phyloP scores from a whole-genome alignment of 2,113 vertebrate species.

The Cyprinus carpio region DNA sequence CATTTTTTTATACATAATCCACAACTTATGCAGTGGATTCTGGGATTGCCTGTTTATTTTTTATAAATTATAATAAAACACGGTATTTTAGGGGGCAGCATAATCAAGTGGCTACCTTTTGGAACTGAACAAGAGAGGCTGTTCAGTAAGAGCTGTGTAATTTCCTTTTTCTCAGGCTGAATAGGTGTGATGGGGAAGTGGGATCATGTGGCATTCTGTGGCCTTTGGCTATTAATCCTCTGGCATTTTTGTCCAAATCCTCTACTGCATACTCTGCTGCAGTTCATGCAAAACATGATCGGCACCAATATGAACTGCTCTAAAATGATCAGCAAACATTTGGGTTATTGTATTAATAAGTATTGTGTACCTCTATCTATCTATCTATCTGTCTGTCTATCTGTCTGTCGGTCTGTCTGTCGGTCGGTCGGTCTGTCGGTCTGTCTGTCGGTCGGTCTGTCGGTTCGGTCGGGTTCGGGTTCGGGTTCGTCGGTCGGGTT shows the following conservation, averaged over 20 bases:
- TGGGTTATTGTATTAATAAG: not conserved
- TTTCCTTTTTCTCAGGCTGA: slow-evolving; percentile 12
- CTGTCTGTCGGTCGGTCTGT: too few species aligned
- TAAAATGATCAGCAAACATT: not conserved
- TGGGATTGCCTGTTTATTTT: not conserved
- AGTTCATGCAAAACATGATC: not conserved
- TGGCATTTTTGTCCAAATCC: not conserved
- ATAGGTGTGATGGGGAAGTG: slow-evolving; percentile 28
- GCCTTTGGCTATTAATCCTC: slow-evolving; percentile 1
- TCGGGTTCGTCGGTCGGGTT: too few species aligned
- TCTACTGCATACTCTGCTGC: not conserved
- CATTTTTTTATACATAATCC: too few species aligned
- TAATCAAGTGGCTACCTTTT: not conserved
- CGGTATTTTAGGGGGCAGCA: not conserved
- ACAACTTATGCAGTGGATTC: not conserved
- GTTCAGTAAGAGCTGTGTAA: not conserved
- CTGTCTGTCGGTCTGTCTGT: too few species aligned
- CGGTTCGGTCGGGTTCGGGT: too few species aligned
- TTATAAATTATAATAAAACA: not conserved
- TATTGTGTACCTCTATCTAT: too few species aligned
- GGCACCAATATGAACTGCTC: not conserved
- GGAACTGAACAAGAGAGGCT: not conserved
- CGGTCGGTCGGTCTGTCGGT: too few species aligned
- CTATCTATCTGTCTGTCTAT: too few species aligned
- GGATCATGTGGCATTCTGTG: slow-evolving; percentile 31